Evolutionary conservation across 2,888 invertebrate genomes (phyloP).

Genomic region (Caenorhabditis sp.): DNA sequence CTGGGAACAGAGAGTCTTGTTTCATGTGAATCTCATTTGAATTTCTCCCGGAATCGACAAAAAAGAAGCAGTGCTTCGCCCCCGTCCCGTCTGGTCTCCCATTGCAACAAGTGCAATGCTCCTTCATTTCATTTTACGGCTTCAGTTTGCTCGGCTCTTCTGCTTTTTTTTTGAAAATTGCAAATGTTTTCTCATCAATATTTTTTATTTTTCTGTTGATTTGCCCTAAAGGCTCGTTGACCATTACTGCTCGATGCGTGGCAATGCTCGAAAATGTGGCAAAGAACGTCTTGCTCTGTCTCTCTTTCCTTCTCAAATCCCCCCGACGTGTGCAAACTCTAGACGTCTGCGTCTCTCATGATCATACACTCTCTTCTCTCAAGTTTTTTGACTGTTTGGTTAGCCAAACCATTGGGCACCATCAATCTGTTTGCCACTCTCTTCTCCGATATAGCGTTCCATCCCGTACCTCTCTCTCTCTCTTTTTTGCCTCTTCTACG

Average conservation of each 20-base stretch:
- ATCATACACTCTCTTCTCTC: conserved; percentile 25
- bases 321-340: conserved; percentile 61
- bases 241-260: conserved; percentile 45
- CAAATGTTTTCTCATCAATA: background rate
- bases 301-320: conserved; percentile 50
- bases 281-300: conserved; percentile 37
- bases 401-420: conserved; percentile 63
- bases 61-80: conserved; percentile 9
- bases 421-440: conserved; percentile 62
- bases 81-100: conserved; percentile 3
- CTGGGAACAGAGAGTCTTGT: conserved; percentile 34
- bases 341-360: conserved; percentile 4
- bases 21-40: conserved; percentile 6
- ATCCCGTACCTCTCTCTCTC: conserved; percentile 15
- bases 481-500: conserved; percentile 33
- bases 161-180: background rate
- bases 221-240: conserved; percentile 45
- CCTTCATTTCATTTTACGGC: conserved; percentile 31
- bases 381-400: conserved; percentile 65
- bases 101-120: conserved; percentile 27
- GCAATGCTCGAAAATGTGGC: conserved; percentile 39
- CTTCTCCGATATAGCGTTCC: conserved; percentile 51
- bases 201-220: background rate
- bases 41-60: background rate
- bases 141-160: conserved; percentile 23